Conservation (phyloP, 1,140 invertebrate species). For the Atta texana region DNA sequence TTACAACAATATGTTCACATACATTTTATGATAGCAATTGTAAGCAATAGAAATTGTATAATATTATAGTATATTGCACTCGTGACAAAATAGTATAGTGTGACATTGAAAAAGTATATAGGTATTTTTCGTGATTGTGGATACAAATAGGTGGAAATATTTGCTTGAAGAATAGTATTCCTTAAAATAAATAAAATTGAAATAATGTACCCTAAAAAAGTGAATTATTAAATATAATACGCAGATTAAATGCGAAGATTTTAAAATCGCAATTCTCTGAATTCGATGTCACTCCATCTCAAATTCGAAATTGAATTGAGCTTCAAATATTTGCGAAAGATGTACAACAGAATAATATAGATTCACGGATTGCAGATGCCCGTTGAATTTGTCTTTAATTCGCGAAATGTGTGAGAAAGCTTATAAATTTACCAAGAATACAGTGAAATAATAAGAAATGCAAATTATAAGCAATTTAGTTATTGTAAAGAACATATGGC, state of each 20-base stretch:
- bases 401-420: not conserved
- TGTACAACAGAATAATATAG: not conserved
- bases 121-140: not conserved
- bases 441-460: conserved; percentile 21
- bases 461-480: conserved; percentile 25
- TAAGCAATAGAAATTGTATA: no score
- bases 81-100: no score
- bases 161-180: not conserved
- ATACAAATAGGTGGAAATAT: no score
- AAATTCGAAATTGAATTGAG: not conserved
- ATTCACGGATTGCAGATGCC: not conserved
- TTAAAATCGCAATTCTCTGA: not conserved
- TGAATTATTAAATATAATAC: not conserved
- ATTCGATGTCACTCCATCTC: not conserved
- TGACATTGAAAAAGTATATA: not conserved
- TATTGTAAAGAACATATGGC: not conserved
- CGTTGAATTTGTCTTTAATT: conserved; percentile 28
- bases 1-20: no score
- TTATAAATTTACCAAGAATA: conserved; percentile 20
- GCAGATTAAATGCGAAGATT: not conserved
- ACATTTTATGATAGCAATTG: no score
- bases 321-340: conserved; percentile 1
- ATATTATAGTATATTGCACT: no score
- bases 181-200: not conserved
- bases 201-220: not conserved